These are phyloP conservation scores for Penaeus vannamei DNA, from an alignment of 1,140 invertebrate species.

Conservation along the genomic window DNA sequence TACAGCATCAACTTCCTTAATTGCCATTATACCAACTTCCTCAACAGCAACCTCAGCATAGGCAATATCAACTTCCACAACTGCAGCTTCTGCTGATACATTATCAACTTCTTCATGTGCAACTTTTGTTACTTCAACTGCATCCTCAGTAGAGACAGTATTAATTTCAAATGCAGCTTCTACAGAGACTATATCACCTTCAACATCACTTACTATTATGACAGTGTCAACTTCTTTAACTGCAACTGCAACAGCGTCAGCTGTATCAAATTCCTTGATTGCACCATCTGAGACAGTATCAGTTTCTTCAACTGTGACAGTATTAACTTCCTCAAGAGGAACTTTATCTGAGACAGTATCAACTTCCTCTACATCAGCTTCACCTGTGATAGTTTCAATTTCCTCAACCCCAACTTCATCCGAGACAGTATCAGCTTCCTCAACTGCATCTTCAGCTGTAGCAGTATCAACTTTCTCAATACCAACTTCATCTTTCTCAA, in stretches of 20 bases:
- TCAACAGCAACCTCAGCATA: not conserved
- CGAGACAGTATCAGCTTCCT: not conserved
- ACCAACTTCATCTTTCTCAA: not conserved
- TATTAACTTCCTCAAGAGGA: not conserved
- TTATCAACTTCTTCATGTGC: not conserved
- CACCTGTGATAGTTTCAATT: not conserved
- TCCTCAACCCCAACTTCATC: not conserved
- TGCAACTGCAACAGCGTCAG: too few species aligned
- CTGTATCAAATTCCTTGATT: not conserved
- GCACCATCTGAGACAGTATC: not conserved
- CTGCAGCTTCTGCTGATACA: not conserved
- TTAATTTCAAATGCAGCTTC: not conserved
- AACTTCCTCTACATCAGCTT: not conserved
- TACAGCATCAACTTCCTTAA: too few species aligned
- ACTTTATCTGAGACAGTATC: not conserved
- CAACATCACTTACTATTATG: too few species aligned
- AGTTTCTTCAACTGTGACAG: too few species aligned
- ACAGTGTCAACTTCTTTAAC: not conserved
- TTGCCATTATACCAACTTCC: not conserved
- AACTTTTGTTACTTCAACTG: not conserved
- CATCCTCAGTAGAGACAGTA: not conserved
- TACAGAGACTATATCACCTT: not conserved
- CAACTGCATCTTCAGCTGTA: not conserved
- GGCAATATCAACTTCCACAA: not conserved
- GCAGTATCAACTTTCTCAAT: not conserved